A percentile compares a stretch with the other conserved stretches of the same genome.
Evolutionary conservation across 2,113 vertebrate species (phyloP).

Genomic region (Saguinus midas): DNA sequence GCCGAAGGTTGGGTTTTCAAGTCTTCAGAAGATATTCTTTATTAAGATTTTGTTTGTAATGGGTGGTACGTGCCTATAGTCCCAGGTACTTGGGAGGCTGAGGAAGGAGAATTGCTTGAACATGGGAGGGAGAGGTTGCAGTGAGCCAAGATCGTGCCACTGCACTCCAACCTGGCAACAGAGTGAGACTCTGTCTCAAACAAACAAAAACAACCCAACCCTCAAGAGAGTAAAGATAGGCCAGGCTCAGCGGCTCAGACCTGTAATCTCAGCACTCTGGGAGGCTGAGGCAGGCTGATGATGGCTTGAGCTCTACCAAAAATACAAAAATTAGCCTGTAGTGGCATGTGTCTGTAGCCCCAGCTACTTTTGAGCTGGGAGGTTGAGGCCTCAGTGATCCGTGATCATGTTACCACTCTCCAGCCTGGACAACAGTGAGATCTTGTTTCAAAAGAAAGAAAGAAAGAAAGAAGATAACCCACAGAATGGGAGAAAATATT

Average conservation of each 20-base stretch:
- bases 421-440: neutral
- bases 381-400: no score
- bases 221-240: no score
- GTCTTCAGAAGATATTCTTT: no score
- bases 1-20: no score
- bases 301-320: neutral
- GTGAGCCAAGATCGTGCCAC: neutral
- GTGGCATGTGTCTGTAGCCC: neutral
- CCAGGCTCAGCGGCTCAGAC: no score
- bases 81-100: neutral
- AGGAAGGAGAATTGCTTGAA: neutral
- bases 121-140: neutral
- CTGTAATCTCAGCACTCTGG: neutral
- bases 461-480: neutral
- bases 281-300: neutral
- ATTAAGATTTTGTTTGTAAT: no score
- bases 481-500: neutral
- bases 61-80: neutral
- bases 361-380: no score
- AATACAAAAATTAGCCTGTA: neutral
- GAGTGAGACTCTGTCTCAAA: neutral
- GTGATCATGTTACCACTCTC: neutral
- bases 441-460: neutral
- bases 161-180: neutral
- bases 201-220: neutral